Conservation (phyloP, 2,888 invertebrate species). For the Sabatieria punctata region DNA sequence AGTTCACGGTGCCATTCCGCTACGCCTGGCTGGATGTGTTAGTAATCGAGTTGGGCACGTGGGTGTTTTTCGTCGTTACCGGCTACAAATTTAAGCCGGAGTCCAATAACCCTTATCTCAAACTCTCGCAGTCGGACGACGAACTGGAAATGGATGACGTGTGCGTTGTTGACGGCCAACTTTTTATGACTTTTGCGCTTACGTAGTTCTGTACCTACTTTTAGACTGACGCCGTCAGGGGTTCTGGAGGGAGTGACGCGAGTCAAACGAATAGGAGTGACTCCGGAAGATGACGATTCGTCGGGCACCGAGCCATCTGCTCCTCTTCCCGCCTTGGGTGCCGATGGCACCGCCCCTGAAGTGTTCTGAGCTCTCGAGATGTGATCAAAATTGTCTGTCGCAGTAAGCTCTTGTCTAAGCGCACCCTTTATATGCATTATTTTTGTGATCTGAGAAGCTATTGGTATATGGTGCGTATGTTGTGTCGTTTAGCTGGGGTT, state of each 20-base stretch:
- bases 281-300: no score
- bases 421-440: no score
- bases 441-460: no score
- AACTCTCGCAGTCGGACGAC: slow-evolving; percentile 49
- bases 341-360: no score
- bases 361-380: no score
- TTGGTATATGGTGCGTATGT: no score
- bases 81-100: slow-evolving; percentile 91
- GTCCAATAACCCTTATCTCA: slow-evolving; percentile 83
- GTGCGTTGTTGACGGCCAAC: slow-evolving; percentile 45
- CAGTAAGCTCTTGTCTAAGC: no score
- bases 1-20: slow-evolving; percentile 91
- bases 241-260: slow-evolving; percentile 49
- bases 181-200: no score
- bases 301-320: no score
- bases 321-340: no score
- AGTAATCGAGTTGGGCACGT: slow-evolving; percentile 83
- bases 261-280: slow-evolving; percentile 43
- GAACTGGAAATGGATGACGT: slow-evolving; percentile 53
- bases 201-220: slow-evolving; percentile 18
- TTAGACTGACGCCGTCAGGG: slow-evolving; percentile 51
- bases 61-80: slow-evolving; percentile 82
- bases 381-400: no score
- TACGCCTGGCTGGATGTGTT: slow-evolving; percentile 91
- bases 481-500: no score